Conservation (phyloP, 2,113 vertebrate species). For the Sciurus niger region DNA sequence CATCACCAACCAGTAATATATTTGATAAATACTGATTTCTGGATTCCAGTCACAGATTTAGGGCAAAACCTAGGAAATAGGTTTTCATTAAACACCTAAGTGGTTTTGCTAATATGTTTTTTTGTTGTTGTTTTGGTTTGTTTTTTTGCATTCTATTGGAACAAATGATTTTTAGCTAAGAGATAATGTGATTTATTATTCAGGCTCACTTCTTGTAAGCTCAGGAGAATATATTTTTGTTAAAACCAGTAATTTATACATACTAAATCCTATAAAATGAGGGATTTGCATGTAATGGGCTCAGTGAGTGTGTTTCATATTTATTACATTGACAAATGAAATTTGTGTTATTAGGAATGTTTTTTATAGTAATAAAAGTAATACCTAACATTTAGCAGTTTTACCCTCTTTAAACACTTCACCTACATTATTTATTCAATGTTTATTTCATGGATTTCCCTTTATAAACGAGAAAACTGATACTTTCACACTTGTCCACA, state of each 20-base stretch:
- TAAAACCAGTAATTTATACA: conserved; percentile 35
- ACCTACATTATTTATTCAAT: neutral
- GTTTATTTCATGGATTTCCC: neutral
- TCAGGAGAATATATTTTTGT: conserved; percentile 52
- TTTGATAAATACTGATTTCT: neutral
- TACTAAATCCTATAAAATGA: conserved; percentile 39
- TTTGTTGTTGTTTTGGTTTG: neutral
- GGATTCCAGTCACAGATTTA: neutral
- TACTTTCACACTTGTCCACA: neutral
- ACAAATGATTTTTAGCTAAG: conserved; percentile 23
- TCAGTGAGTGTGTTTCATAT: conserved; percentile 6
- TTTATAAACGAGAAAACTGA: neutral
- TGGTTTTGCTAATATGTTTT: neutral
- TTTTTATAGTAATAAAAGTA: conserved; percentile 33
- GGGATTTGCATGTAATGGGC: neutral
- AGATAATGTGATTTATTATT: conserved; percentile 52
- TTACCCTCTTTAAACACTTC: neutral
- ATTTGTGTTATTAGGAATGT: neutral
- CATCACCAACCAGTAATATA: neutral
- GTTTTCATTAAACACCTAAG: neutral
- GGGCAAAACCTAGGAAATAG: neutral
- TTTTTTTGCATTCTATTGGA: neutral
- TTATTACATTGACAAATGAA: conserved; percentile 57
- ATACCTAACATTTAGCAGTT: neutral
- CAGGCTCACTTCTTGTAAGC: neutral